These are phyloP conservation scores for Octodonta nipae DNA, from an alignment of 2,888 invertebrate genomes.

Conservation along the genomic window DNA sequence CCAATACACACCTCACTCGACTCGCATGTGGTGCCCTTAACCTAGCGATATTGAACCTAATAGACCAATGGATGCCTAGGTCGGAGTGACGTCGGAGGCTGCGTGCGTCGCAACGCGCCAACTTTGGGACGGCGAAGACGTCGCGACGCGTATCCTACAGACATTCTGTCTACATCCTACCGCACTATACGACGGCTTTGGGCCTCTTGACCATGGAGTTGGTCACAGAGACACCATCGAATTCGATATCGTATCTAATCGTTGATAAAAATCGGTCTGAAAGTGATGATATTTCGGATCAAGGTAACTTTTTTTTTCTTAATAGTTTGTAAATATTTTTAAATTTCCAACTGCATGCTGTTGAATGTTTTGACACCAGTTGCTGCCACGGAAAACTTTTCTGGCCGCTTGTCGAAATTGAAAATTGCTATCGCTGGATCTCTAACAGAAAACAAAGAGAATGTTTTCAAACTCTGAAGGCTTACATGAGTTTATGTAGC, in stretches of 20 bases:
- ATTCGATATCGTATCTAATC: conserved; percentile 12
- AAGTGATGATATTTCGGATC: conserved; percentile 11
- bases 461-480: too few relatives aligned
- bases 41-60: conserved; percentile 31
- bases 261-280: conserved; percentile 13
- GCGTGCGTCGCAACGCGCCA: conserved; percentile 15
- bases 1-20: too few relatives aligned
- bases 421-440: too few relatives aligned
- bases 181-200: not conserved
- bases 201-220: conserved; percentile 20
- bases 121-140: conserved; percentile 15
- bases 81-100: conserved; percentile 44
- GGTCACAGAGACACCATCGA: conserved; percentile 13
- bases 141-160: too few relatives aligned
- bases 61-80: conserved; percentile 38
- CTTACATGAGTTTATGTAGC: too few relatives aligned
- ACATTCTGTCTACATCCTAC: conserved; percentile 1
- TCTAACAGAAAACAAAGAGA: too few relatives aligned
- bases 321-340: too few relatives aligned
- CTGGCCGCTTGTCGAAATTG: too few relatives aligned
- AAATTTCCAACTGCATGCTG: too few relatives aligned
- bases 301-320: conserved; percentile 11
- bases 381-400: too few relatives aligned
- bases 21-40: conserved; percentile 28
- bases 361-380: too few relatives aligned